Base-by-base conservation (phyloP, 2,113 vertebrate species). In the Phrynocephalus versicolor region DNA sequence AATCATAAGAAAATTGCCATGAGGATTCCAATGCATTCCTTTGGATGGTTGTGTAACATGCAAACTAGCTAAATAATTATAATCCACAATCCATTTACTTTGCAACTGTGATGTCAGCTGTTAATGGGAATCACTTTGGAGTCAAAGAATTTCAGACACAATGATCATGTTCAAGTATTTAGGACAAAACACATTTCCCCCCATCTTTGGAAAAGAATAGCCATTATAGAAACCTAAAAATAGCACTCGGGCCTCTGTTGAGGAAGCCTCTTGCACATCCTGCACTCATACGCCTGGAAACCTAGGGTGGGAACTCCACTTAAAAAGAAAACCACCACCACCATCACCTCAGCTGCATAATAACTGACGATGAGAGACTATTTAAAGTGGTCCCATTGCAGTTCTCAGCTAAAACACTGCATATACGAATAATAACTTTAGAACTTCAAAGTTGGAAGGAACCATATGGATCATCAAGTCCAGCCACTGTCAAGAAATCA, bases 21-120 rank as follows among this genome's bases (percentile, higher is more conserved):
- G 16, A 41, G 23, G 19, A 14, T 74, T 89, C 76, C 78, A 37
- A 69, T 33, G 8, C 30, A 57, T 37, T 81, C 33, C n/a, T 6
- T 4, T 73, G 33, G 37, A 84, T 33, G 21, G 19, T 57, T 88
- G 60, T 80, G 27, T 33, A 79, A 0, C 1, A 74, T 81, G 57
- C 73, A 35, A 64, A 74, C 5, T 55, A 64, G 39, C 70, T 80
- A 58, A 86, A 80, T 74, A 39, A 23, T 70, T 67, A 74, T 39
- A 73, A 37, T 65, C 77, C 18, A 12, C 78, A 74, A 86, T n/a
- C 70, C 69, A 74, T 86, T 86, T 86, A 39, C 57, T 80, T 72
- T 41, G 37, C 45, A 85, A 85, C 57, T 51, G 7, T 73, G 39
- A 69, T 55, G 79, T 73, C 70, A 81, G 60, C 70, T 80, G n/a